Conservation (phyloP, 2,113 vertebrate genomes). For the Trichomycterus rosablanca region DNA sequence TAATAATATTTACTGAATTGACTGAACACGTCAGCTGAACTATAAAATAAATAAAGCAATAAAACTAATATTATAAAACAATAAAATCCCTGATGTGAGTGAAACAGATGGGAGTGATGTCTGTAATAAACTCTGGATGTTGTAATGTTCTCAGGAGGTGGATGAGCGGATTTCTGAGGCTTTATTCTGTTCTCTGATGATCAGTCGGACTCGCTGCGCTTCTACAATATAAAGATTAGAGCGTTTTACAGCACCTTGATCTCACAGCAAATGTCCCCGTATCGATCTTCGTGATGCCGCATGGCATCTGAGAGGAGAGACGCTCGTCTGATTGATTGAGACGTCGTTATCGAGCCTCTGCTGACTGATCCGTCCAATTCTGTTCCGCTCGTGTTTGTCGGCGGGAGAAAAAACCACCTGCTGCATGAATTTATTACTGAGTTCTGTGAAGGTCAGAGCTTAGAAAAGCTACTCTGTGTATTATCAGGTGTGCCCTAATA, state of each 20-base stretch:
- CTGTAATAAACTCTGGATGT: no score
- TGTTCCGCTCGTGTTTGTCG: background rate
- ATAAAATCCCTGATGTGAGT: no score
- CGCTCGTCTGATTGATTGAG: slow-evolving; percentile 34
- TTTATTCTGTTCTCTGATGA: no score
- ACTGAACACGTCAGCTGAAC: no score
- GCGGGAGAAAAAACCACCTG: background rate
- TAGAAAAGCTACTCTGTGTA: background rate
- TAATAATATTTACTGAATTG: no score
- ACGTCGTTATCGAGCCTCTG: slow-evolving; percentile 14
- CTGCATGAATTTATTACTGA: background rate
- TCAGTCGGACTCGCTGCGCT: no score
- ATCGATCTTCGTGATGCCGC: slow-evolving; percentile 34
- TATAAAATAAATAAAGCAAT: no score
- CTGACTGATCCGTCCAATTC: slow-evolving; percentile 12
- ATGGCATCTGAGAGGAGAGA: slow-evolving; percentile 23
- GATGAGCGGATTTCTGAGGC: no score
- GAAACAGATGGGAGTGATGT: no score
- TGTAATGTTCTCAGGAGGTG: no score
- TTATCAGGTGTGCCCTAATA: no score
- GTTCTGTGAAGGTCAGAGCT: background rate
- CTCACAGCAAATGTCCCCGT: slow-evolving; percentile 38
- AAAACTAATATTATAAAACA: no score
- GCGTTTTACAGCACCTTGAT: slow-evolving; percentile 29
- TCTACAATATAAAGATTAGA: slow-evolving; percentile 31